Base-by-base conservation (phyloP, 2,113 vertebrate species). In the Acanthochromis polyacanthus region DNA sequence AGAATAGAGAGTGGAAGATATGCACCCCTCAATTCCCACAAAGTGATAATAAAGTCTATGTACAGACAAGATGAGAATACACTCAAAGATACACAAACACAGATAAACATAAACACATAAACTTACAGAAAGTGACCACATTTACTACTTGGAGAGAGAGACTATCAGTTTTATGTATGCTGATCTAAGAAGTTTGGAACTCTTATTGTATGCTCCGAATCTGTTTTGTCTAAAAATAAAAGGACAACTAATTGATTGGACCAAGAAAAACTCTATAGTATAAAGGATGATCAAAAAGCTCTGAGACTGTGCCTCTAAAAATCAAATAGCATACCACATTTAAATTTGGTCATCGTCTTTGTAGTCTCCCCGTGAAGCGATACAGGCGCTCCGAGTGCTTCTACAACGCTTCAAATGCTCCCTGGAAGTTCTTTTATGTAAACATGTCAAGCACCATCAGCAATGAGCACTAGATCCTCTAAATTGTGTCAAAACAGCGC, bases 1-100 rank as follows among this genome's bases (percentile, higher is more conserved):
- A 23, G 4, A 61, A 64, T 57, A 71, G 20, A 4, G n/a, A 63
- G 52, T 15, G 50, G 70, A 82, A 16, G 64, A 62, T 69, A 48
- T 68, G 57, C 36, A 38, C 61, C 62, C 51, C 62, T 56, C 55
- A 16, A 75, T 59, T 45, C 38, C 43, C 28, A 43, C 17, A 23
- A 16, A 81, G 25, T 61, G 22, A 55, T 32, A 59, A 43, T 56
- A 10, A 79, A 73, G 59, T 56, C 32, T 73, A 4, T 16, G 56
- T 66, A 58, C 22, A 71, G 53, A 51, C 36, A 60, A 56, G 70
- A 48, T 4, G 30, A 55, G 14, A 23, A 53, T 10, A 68, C 53
- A 10, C 0, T n/a, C 62, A 80, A 50, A 71, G 17, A 73, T 40
- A 82, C 12, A 69, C 16, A 40, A 10, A 51, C 12, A 38, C 11